These are phyloP conservation scores for Xylocopa sonorina DNA, from an alignment of 1,140 invertebrate species.

Conservation along the genomic window DNA sequence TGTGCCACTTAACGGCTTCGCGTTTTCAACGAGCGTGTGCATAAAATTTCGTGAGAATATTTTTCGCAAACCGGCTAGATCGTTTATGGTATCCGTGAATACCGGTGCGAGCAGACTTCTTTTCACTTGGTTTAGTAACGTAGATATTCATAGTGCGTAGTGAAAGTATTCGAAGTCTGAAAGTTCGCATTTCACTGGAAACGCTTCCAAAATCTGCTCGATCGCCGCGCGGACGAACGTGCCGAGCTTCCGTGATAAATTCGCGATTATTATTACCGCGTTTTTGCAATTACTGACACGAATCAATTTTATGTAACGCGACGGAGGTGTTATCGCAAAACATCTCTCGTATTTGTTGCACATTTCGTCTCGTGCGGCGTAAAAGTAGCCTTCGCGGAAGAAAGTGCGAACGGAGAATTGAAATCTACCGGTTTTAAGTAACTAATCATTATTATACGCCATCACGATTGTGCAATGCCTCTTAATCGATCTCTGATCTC, in stretches of 20 bases:
- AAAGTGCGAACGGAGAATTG: neutral
- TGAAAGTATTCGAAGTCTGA: conserved; percentile 49
- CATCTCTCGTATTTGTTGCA: neutral
- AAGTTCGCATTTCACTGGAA: conserved; percentile 52
- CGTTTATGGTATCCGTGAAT: neutral
- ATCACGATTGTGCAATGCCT: too few species aligned
- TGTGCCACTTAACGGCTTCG: neutral
- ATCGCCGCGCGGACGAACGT: conserved; percentile 4
- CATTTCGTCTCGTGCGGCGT: neutral
- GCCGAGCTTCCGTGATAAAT: conserved; percentile 29
- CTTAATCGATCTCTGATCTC: too few species aligned
- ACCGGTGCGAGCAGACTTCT: neutral
- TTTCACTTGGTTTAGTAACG: conserved; percentile 10
- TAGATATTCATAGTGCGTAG: conserved; percentile 44
- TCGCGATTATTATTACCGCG: conserved; percentile 8
- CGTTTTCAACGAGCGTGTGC: neutral
- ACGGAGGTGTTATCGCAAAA: neutral
- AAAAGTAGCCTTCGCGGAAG: neutral
- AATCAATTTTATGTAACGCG: conserved; percentile 19
- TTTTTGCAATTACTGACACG: conserved; percentile 23
- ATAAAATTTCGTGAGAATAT: neutral
- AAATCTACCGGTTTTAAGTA: too few species aligned
- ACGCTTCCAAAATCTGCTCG: conserved; percentile 43
- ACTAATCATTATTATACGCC: too few species aligned
- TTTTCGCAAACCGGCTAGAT: too few species aligned